Evolutionary conservation across 2,113 vertebrate genomes (phyloP).

Genomic region (Gallinago media): DNA sequence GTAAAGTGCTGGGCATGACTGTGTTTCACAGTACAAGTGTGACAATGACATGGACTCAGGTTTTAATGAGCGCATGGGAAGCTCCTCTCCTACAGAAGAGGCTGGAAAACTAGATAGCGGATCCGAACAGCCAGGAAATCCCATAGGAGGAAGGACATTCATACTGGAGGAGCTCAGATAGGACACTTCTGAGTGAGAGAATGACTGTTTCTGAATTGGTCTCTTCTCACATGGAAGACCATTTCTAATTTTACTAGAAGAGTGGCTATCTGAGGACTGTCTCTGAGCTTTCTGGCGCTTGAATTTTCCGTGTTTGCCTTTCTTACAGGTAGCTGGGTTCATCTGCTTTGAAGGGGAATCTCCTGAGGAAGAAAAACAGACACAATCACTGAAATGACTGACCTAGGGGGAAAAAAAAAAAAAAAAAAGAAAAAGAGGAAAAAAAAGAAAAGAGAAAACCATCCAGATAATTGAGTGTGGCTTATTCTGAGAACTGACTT

Average conservation of each 20-base stretch:
- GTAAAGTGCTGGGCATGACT: conserved; percentile 22
- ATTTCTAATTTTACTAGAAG: conserved; percentile 36
- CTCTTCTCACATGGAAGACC: conserved; percentile 21
- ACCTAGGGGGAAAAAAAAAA: neutral
- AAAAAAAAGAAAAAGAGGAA: fast-evolving
- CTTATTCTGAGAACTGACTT: neutral
- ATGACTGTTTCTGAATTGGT: conserved; percentile 1
- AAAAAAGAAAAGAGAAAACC: neutral
- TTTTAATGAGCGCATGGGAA: neutral
- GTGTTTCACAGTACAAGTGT: neutral
- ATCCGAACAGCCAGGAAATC: conserved; percentile 63
- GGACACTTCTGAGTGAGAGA: conserved; percentile 73
- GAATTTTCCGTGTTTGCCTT: conserved; percentile 75
- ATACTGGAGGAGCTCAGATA: conserved; percentile 39
- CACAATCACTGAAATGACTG: neutral
- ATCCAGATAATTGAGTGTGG: neutral
- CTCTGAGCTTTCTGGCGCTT: conserved; percentile 79
- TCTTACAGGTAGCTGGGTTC: conserved; percentile 66
- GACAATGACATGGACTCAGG: neutral
- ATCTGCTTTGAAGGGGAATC: conserved; percentile 58
- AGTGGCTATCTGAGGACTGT: conserved; percentile 66
- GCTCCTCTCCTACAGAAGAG: neutral
- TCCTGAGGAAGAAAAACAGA: conserved; percentile 61
- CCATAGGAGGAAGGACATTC: conserved; percentile 35
- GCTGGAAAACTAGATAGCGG: conserved; percentile 42